Evolutionary conservation across 2,113 vertebrate genomes (phyloP).

Genomic region (Callopanchax toddi): DNA sequence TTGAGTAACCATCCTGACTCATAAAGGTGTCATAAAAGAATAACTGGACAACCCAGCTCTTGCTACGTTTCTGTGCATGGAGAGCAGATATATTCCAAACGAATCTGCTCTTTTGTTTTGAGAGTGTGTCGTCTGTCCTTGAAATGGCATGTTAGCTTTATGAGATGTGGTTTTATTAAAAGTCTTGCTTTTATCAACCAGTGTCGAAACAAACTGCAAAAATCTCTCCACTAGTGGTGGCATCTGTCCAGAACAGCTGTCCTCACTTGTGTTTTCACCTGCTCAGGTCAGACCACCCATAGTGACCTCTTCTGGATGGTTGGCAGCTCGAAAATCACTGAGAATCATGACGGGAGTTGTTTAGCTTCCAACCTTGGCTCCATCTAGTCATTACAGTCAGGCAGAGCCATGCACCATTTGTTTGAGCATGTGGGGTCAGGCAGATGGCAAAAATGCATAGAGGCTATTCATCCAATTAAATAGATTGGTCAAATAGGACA

Average conservation of each 20-base stretch:
- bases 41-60: no score
- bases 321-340: conserved; percentile 30
- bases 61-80: no score
- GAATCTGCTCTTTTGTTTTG: no score
- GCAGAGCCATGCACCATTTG: conserved; percentile 20
- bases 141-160: conserved; percentile 17
- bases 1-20: not conserved
- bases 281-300: conserved; percentile 53
- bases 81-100: no score
- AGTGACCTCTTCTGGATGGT: conserved; percentile 42
- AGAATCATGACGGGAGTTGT: conserved; percentile 32
- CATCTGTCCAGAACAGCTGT: conserved; percentile 74
- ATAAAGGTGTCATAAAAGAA: not conserved
- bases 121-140: conserved; percentile 10
- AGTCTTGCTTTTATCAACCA: conserved; percentile 18
- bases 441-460: conserved; percentile 23
- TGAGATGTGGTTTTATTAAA: conserved; percentile 23
- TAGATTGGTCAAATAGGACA: conserved; percentile 31
- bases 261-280: conserved; percentile 54
- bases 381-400: conserved; percentile 21
- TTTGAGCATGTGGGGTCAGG: conserved; percentile 31
- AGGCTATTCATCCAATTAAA: conserved; percentile 18
- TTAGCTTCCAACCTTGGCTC: conserved; percentile 43
- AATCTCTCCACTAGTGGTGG: conserved; percentile 50
- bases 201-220: conserved; percentile 48